Percentiles rank a stretch among this genome's conserved stretches.
Evolutionary conservation across 2,888 invertebrate genomes (phyloP).

Genomic region (Drosophila atripex): DNA sequence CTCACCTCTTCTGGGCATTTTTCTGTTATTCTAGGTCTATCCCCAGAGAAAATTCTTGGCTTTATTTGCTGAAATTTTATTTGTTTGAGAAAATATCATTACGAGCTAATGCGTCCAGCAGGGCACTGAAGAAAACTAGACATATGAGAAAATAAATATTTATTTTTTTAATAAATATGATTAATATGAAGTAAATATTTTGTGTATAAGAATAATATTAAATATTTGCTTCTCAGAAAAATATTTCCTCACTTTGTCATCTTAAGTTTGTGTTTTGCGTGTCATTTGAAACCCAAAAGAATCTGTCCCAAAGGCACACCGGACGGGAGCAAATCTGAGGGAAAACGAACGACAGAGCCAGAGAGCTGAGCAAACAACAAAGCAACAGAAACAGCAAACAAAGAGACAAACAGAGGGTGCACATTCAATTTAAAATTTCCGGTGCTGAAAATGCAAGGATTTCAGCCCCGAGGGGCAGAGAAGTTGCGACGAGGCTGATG

Average conservation of each 20-base stretch:
- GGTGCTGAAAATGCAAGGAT: slow-evolving; percentile 51
- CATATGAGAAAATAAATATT: too few relatives aligned
- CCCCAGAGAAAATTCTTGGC: neutral
- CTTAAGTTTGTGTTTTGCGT: neutral
- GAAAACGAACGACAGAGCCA: slow-evolving; percentile 8
- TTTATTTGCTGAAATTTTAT: neutral
- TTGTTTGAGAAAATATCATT: slow-evolving; percentile 21
- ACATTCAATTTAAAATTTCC: slow-evolving; percentile 76
- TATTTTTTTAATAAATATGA: too few relatives aligned
- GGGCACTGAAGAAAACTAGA: neutral
- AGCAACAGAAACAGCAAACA: slow-evolving; percentile 13
- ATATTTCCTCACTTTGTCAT: neutral
- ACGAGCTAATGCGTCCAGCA: slow-evolving; percentile 22
- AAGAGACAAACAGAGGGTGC: slow-evolving; percentile 39
- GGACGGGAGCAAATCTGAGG: slow-evolving; percentile 23
- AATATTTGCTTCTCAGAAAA: neutral
- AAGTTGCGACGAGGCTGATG: slow-evolving; percentile 24
- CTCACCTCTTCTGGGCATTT: neutral
- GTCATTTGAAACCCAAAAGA: slow-evolving; percentile 18
- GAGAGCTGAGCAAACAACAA: slow-evolving; percentile 28
- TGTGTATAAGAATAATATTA: too few relatives aligned
- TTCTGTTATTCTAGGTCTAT: slow-evolving; percentile 1
- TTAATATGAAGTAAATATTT: too few relatives aligned
- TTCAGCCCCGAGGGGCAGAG: slow-evolving; percentile 6
- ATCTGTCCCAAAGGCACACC: slow-evolving; percentile 24